phyloP scores from a whole-genome alignment of 1,140 invertebrate species.

The Drosophila rhopaloa region DNA sequence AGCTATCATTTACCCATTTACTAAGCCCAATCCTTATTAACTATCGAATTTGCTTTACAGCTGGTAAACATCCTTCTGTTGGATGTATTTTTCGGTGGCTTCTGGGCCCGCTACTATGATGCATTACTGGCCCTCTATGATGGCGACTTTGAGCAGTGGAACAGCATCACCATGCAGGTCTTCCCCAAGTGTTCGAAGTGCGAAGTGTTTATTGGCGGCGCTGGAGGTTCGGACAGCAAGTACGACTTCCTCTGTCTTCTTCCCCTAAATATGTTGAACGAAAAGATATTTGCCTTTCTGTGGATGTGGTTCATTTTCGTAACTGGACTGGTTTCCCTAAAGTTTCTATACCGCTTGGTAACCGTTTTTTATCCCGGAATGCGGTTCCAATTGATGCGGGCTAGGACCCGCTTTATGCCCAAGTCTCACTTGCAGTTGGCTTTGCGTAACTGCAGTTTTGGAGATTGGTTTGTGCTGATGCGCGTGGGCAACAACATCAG shows the following conservation, averaged over 20 bases:
- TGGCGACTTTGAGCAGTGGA: slow-evolving; percentile 76
- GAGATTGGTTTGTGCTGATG: slow-evolving; percentile 90
- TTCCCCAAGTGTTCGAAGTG: slow-evolving; percentile 95
- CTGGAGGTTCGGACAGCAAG: slow-evolving; percentile 87
- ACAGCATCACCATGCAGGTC: slow-evolving; percentile 86
- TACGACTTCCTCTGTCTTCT: slow-evolving; percentile 90
- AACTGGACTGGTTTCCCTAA: slow-evolving; percentile 87
- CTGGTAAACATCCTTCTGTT: slow-evolving; percentile 87
- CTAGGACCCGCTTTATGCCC: slow-evolving; percentile 80
- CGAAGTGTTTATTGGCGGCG: slow-evolving; percentile 88
- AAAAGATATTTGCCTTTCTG: slow-evolving; percentile 92
- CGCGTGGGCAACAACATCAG: slow-evolving; percentile 89
- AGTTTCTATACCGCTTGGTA: slow-evolving; percentile 86
- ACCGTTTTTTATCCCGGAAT: slow-evolving; percentile 62
- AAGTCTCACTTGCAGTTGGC: slow-evolving; percentile 34
- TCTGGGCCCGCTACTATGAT: slow-evolving; percentile 90
- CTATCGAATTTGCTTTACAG: slow-evolving; percentile 69
- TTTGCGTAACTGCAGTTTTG: slow-evolving; percentile 83
- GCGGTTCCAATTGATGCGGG: slow-evolving; percentile 85
- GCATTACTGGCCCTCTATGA: slow-evolving; percentile 85
- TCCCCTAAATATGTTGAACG: slow-evolving; percentile 91
- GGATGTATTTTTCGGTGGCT: slow-evolving; percentile 90
- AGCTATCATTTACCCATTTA: background rate
- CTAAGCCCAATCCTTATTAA: background rate
- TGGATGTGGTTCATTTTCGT: slow-evolving; percentile 93